phyloP scores from a whole-genome alignment of 2,113 vertebrate genomes.

The Dasyprocta punctata region DNA sequence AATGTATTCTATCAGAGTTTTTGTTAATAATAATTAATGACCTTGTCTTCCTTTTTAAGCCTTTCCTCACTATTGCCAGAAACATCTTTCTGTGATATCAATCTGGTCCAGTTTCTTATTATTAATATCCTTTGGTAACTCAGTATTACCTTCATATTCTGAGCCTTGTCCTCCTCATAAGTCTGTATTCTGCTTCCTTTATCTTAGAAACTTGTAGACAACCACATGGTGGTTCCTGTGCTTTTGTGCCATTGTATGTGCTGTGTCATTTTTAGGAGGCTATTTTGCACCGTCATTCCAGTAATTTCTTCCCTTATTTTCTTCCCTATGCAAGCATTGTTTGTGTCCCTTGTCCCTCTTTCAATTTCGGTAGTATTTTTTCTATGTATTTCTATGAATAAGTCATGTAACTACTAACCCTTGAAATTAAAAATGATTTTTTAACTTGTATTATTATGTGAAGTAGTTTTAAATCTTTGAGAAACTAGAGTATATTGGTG shows the following conservation, averaged over 20 bases:
- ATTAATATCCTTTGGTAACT: background rate
- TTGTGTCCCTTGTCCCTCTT: background rate
- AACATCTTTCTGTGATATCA: background rate
- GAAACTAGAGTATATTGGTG: background rate
- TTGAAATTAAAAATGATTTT: background rate
- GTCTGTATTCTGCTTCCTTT: background rate
- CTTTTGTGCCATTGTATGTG: background rate
- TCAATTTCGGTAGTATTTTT: background rate
- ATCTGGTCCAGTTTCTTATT: background rate
- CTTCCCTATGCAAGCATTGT: background rate
- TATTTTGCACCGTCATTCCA: background rate
- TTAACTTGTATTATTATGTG: background rate
- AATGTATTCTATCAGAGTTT: background rate
- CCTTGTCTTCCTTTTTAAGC: background rate
- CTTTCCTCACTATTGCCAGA: background rate
- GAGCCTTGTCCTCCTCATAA: background rate
- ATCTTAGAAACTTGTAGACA: background rate
- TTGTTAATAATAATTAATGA: background rate
- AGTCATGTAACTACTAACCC: background rate
- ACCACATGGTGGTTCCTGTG: background rate
- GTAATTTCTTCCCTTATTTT: conserved; percentile 14
- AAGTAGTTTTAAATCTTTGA: conserved; percentile 23
- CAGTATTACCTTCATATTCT: background rate
- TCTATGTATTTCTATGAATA: background rate
- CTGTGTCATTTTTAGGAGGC: background rate